Base-by-base conservation (phyloP, 2,113 vertebrate species). In the Lagopus leucura region DNA sequence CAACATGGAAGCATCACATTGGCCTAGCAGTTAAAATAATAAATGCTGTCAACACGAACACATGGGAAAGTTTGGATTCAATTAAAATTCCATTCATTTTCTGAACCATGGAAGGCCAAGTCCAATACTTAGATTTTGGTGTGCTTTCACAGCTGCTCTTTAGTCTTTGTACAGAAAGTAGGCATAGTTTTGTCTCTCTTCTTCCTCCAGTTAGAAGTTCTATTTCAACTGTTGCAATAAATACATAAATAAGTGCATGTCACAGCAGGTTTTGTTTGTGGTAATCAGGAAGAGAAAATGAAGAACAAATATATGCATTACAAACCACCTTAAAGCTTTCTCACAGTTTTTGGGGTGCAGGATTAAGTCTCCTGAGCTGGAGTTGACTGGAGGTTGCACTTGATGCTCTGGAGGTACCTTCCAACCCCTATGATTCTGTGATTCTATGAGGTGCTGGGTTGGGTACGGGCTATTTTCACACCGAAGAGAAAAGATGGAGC, bases 71-170 rank as follows among this genome's bases (percentile, higher is more conserved):
- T 95, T 90, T 95, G 94, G 76, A 75, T 93, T 88, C 90, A 93
- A 90, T 97, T 97, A 97, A 93, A 95, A 96, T 96, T 94, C 94
- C 92, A 54, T 86, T 91, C 82, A 86, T 97, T 94, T 95, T 95
- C 88, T 95, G 86, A 95, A 84, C 90, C 73, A 13, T 69, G 52
- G 82, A 94, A 86, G 72, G 65, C 65, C 88, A 92, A 94, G 77
- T 90, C 71, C 76, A 86, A 47, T 47, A 69, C 65, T 86, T 43
- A 42, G 69, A 94, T 90, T 91, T 89, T 94, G 69, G 11, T 91
- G 94, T 96, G 85, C 91, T 94, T 94, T 92, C 61, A 47, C 93
- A 96, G 90, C 91, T 96, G 95, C 89, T 93, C 61, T 8, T 80
- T 86, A 91, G 76, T 71, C 83, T 92, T 94, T 83, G 24, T 81